phyloP scores from a whole-genome alignment of 2,888 invertebrate genomes.

The Caenorhabditis parvicauda region DNA sequence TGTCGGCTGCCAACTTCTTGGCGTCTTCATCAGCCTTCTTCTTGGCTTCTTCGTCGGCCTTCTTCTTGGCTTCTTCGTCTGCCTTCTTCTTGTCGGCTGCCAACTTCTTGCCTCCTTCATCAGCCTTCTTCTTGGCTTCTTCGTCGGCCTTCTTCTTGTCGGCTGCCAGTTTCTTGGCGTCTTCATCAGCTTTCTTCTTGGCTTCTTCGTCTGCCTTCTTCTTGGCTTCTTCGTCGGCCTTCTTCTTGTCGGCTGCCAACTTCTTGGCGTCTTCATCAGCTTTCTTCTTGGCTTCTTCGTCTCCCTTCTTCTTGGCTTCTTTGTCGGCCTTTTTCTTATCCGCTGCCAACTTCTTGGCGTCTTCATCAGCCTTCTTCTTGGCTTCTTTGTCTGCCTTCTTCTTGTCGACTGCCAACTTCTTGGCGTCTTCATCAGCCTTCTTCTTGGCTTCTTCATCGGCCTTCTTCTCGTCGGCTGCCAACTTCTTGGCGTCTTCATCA shows the following conservation, averaged over 20 bases:
- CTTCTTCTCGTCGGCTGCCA: too few species aligned
- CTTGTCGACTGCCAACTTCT: background rate
- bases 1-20: constrained; percentile 1
- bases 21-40: constrained; percentile 8
- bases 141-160: background rate
- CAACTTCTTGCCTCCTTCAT: constrained; percentile 6
- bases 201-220: background rate
- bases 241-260: constrained; percentile 1
- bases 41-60: background rate
- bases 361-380: background rate
- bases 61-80: too few species aligned
- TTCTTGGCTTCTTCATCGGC: constrained; percentile 5
- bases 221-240: background rate
- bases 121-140: background rate
- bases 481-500: constrained; percentile 1
- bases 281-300: constrained; percentile 1
- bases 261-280: constrained; percentile 6
- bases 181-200: constrained; percentile 4
- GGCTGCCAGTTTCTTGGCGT: background rate
- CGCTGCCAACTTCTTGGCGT: background rate
- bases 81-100: too few species aligned
- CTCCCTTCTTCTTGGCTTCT: constrained; percentile 4
- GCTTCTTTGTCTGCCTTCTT: constrained; percentile 5
- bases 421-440: constrained; percentile 4
- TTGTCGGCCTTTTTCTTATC: background rate